Evolutionary conservation across 2,113 vertebrate species (phyloP), one percentile per base, ranked within the genome.

Genomic region (Oxyruncus cristatus): DNA sequence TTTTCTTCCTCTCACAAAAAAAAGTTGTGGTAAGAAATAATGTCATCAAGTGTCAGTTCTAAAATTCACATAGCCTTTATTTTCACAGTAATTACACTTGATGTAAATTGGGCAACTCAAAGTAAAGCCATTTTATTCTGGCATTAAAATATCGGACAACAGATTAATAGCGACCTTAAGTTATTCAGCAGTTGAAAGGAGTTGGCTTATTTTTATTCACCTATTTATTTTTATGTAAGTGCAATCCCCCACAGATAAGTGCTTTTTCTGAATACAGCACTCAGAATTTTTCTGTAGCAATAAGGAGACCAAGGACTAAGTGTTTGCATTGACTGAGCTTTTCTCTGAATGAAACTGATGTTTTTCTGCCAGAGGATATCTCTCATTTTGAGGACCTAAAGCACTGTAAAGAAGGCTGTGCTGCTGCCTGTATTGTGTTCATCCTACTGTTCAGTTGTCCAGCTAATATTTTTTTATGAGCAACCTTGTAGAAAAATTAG

Each of bases 211-310:
- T 93, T 94, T 86, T 79, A 62, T 92, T 93, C 73, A 42, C 39
- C 5, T 92, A 52, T 93, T 95, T 95, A 81, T 90, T 95, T 91
- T 76, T 89, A 53, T 15, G 3, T 37, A 77, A 93, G 35, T 84
- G 68, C 28, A 84, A 20, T 86, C 73, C 42, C 58, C 85, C 50
- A 58, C 37, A 39, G 8, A 28, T 26, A 72, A 70, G 52, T 32
- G 55, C 30, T 76, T 67, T 42, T 62, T 66, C 53, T 84, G 50
- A 84, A 75, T 68, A 35, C 56, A 86, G n/a, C 75, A 47, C 49
- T 91, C 32, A 21, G 33, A 42, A 8, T 68, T 90, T 73, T 85
- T 33, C 65, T 81, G n/a, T 52, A 28, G 37, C 26, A 72, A 22
- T 52, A 67, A 50, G 47, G 35, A 91, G 30, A 74, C 9, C 19